phyloP scores from a whole-genome alignment of 2,888 invertebrate genomes.

The Cryptus viduatorius region DNA sequence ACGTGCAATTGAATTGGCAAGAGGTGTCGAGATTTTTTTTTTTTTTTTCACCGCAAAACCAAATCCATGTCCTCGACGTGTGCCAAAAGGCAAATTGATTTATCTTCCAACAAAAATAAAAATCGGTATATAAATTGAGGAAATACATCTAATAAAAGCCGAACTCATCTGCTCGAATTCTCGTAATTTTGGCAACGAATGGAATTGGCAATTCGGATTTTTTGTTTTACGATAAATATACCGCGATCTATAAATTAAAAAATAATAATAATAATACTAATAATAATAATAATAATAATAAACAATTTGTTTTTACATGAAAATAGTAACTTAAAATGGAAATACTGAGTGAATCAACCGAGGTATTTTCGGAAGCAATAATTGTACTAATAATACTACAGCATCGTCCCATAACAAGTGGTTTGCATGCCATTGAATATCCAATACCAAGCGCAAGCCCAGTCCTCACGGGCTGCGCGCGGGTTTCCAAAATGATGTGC shows the following conservation, averaged over 20 bases:
- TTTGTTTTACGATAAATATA: too few species aligned
- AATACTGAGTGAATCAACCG: background rate
- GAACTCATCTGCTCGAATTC: too few species aligned
- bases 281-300: too few species aligned
- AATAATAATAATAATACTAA: too few species aligned
- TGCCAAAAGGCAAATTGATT: background rate
- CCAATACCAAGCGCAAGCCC: background rate
- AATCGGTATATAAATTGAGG: background rate
- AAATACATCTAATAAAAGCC: too few species aligned
- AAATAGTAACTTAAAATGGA: too few species aligned
- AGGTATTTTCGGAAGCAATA: background rate
- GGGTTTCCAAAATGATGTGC: slow-evolving; percentile 18
- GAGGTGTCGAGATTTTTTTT: background rate
- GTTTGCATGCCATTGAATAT: background rate
- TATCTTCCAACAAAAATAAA: background rate
- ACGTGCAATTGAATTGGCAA: background rate
- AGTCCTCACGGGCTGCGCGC: background rate
- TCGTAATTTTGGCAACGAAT: too few species aligned
- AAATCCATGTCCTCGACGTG: background rate
- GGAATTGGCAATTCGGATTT: too few species aligned
- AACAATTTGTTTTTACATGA: too few species aligned
- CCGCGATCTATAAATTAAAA: too few species aligned
- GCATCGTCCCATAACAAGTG: background rate
- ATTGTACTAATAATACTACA: background rate
- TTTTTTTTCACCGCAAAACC: background rate